Conservation (phyloP, 2,888 invertebrate genomes). For the Aleiodes leptofemur region DNA sequence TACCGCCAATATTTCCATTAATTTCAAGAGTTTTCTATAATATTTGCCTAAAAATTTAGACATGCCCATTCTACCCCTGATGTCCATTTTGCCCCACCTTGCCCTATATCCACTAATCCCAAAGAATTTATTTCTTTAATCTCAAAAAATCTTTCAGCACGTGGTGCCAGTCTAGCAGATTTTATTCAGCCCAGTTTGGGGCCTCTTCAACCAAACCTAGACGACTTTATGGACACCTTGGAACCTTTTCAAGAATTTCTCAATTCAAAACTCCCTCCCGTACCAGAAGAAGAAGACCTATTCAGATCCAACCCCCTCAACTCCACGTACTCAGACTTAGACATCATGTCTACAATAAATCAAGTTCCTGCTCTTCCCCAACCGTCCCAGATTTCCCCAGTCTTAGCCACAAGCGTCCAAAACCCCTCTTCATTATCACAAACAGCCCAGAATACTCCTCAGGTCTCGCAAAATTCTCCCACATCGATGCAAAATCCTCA, state of each 20-base stretch:
- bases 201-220: conserved; percentile 96
- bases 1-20: no score
- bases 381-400: not conserved
- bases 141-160: conserved; percentile 77
- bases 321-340: conserved; percentile 69
- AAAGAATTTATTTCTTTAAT: not conserved
- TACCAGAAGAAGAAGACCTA: conserved; percentile 79
- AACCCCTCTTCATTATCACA: not conserved
- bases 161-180: conserved; percentile 92
- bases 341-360: conserved; percentile 70
- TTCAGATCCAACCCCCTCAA: conserved; percentile 65
- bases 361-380: conserved; percentile 56
- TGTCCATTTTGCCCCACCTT: no score
- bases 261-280: conserved; percentile 78
- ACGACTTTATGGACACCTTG: conserved; percentile 95
- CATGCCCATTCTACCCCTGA: no score
- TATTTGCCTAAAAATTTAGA: no score
- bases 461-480: not conserved
- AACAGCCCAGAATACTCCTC: not conserved
- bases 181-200: conserved; percentile 99
- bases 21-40: no score
- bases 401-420: not conserved
- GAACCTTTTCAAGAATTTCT: conserved; percentile 86
- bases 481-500: not conserved
- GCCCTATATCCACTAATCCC: no score